phyloP scores from a whole-genome alignment of 2,888 invertebrate genomes.

The Zaprionus lineosus region DNA sequence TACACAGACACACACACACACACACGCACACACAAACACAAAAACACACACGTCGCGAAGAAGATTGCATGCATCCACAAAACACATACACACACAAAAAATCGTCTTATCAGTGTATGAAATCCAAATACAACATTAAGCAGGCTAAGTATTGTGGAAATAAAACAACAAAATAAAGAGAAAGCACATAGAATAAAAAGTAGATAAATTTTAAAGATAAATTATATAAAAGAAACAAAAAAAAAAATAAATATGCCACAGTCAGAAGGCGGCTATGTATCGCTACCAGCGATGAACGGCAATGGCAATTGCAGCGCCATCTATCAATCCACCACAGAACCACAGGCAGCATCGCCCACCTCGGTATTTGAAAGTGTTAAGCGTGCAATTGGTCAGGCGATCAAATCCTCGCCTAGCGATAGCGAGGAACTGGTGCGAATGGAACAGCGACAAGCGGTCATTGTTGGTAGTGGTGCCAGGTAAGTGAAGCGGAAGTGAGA shows the following conservation, averaged over 20 bases:
- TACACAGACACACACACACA: constrained; percentile 11
- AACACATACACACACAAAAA: constrained; percentile 15
- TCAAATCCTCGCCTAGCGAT: constrained; percentile 79
- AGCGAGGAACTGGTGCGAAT: constrained; percentile 80
- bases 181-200: constrained; percentile 5
- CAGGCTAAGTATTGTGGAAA: constrained; percentile 56
- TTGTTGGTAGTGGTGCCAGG: constrained; percentile 81
- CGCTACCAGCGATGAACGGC: constrained; percentile 80
- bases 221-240: constrained; percentile 6
- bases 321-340: constrained; percentile 83
- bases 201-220: constrained; percentile 24
- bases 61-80: constrained; percentile 9
- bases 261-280: constrained; percentile 82
- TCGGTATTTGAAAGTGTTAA: constrained; percentile 82
- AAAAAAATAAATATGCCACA: constrained; percentile 79
- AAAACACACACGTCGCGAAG: constrained; percentile 1
- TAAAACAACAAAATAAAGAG: constrained; percentile 3
- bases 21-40: constrained; percentile 22
- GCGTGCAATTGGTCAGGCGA: constrained; percentile 82
- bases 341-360: constrained; percentile 74
- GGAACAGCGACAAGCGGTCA: constrained; percentile 79
- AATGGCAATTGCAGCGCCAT: constrained; percentile 81
- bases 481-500: constrained; percentile 68
- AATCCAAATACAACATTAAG: constrained; percentile 14
- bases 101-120: constrained; percentile 17